Conservation (phyloP, 2,113 vertebrate genomes). For the Meriones unguiculatus region DNA sequence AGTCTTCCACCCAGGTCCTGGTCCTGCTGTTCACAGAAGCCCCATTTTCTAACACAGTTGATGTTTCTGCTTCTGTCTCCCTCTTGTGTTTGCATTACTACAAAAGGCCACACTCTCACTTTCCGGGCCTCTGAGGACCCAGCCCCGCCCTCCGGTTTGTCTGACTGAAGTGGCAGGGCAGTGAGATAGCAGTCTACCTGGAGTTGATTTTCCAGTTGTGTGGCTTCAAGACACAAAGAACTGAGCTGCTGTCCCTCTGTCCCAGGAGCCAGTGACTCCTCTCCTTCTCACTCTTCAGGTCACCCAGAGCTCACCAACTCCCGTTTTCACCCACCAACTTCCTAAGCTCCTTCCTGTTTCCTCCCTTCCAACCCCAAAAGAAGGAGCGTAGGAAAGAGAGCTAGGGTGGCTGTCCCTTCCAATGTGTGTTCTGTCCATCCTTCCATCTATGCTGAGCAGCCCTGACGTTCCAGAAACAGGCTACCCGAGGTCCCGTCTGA, state of each 20-base stretch:
- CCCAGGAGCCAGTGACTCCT: not conserved
- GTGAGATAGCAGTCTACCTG: not conserved
- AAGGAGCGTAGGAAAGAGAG: not conserved
- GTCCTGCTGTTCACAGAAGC: not conserved
- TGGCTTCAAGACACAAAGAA: not conserved
- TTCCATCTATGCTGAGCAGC: not conserved
- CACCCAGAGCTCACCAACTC: not conserved
- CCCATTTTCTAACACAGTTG: not conserved
- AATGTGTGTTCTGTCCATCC: not conserved
- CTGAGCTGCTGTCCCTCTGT: not conserved
- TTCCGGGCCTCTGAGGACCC: not conserved
- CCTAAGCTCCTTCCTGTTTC: not conserved
- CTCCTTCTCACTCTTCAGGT: not conserved
- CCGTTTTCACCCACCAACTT: not conserved
- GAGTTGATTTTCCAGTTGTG: not conserved
- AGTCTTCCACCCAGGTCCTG: not conserved
- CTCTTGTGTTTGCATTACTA: fast-evolving
- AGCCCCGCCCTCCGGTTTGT: not conserved
- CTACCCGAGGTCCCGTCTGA: not conserved
- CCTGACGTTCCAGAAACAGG: not conserved
- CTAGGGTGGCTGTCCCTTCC: not conserved
- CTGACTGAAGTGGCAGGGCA: too few relatives aligned
- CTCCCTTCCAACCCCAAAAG: not conserved
- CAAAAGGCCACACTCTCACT: fast-evolving
- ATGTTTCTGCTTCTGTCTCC: not conserved